These are phyloP conservation scores for Dicrurus megarhynchus DNA, from an alignment of 2,113 vertebrate genomes.

Conservation along the genomic window DNA sequence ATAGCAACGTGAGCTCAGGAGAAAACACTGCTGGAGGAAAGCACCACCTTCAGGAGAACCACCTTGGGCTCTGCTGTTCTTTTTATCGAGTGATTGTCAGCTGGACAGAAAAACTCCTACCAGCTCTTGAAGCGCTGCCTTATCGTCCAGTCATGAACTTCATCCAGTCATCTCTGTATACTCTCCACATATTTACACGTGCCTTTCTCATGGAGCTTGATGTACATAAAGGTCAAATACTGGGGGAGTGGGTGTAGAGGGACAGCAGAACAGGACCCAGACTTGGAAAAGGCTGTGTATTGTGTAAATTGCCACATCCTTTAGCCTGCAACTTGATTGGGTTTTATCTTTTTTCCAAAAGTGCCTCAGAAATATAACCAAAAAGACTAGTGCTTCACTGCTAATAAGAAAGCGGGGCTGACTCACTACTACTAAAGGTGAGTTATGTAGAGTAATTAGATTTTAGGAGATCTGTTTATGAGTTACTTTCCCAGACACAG, in stretches of 20 bases:
- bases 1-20: neutral
- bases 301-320: neutral
- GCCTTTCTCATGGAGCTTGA: neutral
- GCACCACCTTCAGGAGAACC: accelerated
- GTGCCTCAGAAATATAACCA: neutral
- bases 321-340: neutral
- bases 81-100: neutral
- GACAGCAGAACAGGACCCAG: neutral
- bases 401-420: neutral
- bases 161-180: neutral
- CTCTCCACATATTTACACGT: neutral
- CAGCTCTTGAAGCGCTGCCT: neutral
- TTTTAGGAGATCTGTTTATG: slow-evolving; percentile 56
- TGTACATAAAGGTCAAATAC: neutral
- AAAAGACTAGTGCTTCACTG: neutral
- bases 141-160: neutral
- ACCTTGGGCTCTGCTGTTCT: neutral
- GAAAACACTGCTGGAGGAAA: neutral
- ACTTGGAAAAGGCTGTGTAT: neutral
- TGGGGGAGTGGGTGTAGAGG: neutral
- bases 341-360: neutral
- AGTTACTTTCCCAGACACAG: slow-evolving; percentile 48
- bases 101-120: neutral
- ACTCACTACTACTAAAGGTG: slow-evolving; percentile 19
- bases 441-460: slow-evolving; percentile 35